Percentiles rank a stretch among this genome's conserved stretches.
Evolutionary conservation across 2,113 vertebrate genomes (phyloP).

Genomic region (Semnopithecus entellus): DNA sequence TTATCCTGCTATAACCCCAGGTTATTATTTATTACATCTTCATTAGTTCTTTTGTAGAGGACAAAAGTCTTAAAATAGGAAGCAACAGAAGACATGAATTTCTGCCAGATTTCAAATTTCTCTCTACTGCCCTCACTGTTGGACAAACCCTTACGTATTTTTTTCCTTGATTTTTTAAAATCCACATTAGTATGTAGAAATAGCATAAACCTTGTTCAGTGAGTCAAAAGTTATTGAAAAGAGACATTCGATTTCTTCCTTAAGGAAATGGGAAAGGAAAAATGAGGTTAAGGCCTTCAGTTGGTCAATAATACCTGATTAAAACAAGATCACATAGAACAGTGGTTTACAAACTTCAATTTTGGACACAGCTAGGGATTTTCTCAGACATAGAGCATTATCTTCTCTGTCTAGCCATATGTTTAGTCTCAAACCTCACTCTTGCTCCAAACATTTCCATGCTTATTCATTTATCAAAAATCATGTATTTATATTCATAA

Average conservation of each 20-base stretch:
- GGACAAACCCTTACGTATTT: not conserved
- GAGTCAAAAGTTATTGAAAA: not conserved
- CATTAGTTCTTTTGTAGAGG: not conserved
- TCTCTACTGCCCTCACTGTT: not conserved
- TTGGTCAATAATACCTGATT: not conserved
- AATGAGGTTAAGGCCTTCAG: not conserved
- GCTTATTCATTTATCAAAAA: not conserved
- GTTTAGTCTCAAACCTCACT: constrained; percentile 6
- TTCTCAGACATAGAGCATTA: not conserved
- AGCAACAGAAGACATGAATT: not conserved
- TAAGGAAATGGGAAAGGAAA: constrained; percentile 14
- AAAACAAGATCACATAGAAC: not conserved
- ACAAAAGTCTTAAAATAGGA: constrained; percentile 13
- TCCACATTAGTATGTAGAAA: not conserved
- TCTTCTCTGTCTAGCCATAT: not conserved
- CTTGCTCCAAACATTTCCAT: not conserved
- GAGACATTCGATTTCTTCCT: not conserved
- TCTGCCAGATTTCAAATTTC: constrained; percentile 19
- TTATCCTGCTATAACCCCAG: not conserved
- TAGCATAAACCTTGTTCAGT: not conserved
- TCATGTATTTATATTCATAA: not conserved
- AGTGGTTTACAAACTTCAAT: not conserved
- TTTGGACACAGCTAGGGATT: not conserved
- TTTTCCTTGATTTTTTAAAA: not conserved
- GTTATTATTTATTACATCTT: not conserved